A percentile compares a stretch with the other conserved stretches of the same genome.
Conservation (phyloP, 2,113 vertebrate genomes). For the Carollia perspicillata region DNA sequence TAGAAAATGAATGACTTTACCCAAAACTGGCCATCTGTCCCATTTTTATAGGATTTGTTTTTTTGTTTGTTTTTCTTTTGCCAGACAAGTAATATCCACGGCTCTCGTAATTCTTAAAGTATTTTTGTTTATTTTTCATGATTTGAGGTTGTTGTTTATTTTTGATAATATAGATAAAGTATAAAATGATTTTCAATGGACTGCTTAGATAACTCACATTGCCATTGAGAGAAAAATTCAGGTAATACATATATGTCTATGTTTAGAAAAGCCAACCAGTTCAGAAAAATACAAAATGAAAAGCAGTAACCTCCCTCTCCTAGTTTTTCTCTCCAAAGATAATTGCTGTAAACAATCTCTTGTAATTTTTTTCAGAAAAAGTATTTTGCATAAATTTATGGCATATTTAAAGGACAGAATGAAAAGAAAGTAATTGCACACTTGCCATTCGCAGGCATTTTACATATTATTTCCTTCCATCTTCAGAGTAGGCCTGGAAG, state of each 20-base stretch:
- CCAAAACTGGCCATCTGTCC: neutral
- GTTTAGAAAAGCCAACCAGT: neutral
- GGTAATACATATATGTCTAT: neutral
- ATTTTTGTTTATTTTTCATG: neutral
- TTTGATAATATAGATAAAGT: neutral
- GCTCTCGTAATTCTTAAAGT: neutral
- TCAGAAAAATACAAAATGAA: slow-evolving; percentile 10
- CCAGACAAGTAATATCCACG: neutral
- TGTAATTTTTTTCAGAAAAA: neutral
- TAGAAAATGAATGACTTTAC: neutral
- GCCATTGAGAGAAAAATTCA: neutral
- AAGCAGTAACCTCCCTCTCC: neutral
- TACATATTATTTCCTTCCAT: neutral
- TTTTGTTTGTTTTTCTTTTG: neutral
- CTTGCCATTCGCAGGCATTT: neutral
- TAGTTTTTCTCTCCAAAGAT: neutral
- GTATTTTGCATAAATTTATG: neutral
- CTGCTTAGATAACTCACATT: neutral
- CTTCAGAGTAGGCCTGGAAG: neutral
- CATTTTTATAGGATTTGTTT: neutral
- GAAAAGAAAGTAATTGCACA: neutral
- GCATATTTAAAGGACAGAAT: neutral
- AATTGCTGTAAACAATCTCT: neutral
- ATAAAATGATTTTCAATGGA: neutral
- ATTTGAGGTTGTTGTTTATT: neutral